Evolutionary conservation across 1,140 invertebrate species (phyloP).

Genomic region (Anagrus nilaparvatae): DNA sequence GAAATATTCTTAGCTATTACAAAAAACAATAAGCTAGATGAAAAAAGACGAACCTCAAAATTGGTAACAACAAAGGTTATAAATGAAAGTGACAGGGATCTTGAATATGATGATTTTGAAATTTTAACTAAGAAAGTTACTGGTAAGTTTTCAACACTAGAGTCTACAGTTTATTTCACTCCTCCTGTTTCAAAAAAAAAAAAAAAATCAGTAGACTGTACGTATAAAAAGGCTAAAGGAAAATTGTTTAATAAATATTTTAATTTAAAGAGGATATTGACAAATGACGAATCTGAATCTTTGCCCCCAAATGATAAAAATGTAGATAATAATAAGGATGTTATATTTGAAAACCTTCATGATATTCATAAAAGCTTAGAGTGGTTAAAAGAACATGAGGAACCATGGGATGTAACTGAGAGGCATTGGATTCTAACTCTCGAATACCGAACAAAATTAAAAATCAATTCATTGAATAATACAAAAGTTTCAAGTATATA

Average conservation of each 20-base stretch:
- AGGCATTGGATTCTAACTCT: conserved; percentile 10
- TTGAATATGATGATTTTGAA: neutral
- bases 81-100: no score
- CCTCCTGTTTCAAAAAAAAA: neutral
- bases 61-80: no score
- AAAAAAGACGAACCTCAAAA: no score
- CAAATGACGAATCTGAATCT: no score
- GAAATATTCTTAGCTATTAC: no score
- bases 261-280: neutral
- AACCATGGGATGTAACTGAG: conserved; percentile 12
- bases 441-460: no score
- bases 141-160: neutral
- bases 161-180: neutral
- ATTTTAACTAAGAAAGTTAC: neutral
- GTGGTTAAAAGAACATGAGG: conserved; percentile 12
- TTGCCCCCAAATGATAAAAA: no score
- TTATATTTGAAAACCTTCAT: neutral
- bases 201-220: neutral
- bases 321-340: no score
- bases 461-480: no score
- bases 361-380: conserved; percentile 8
- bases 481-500: no score
- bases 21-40: no score
- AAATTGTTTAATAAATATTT: neutral
- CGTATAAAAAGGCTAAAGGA: conserved; percentile 1